A percentile compares a stretch with the other conserved stretches of the same genome.
Conservation (phyloP, 2,797 vertebrate species). For the Babyrousa celebensis region DNA sequence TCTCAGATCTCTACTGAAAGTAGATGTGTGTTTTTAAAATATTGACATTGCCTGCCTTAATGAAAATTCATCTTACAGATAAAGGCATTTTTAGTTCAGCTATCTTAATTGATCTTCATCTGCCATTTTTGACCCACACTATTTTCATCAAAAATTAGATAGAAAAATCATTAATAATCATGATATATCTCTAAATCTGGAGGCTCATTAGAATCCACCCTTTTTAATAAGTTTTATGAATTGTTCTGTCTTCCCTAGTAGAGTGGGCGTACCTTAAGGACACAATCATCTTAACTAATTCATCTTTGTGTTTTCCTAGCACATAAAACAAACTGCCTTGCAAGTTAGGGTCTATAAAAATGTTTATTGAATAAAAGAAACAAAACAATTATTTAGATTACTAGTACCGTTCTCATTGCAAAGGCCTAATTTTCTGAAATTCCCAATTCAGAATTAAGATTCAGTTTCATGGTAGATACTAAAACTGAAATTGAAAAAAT, state of each 20-base stretch:
- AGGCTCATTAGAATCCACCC: background rate
- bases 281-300: background rate
- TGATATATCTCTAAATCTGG: background rate
- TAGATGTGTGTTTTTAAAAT: background rate
- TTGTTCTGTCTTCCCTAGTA: background rate
- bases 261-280: background rate
- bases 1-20: conserved; percentile 4
- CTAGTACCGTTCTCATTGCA: background rate
- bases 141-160: background rate
- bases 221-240: conserved; percentile 23
- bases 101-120: background rate
- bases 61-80: background rate
- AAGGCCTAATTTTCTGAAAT: conserved; percentile 2
- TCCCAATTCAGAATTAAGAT: background rate
- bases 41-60: background rate
- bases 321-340: background rate
- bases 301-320: conserved; percentile 32
- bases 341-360: background rate
- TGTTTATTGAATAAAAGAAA: background rate
- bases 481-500: background rate
- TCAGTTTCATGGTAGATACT: conserved; percentile 12
- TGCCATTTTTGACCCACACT: background rate
- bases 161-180: conserved; percentile 48
- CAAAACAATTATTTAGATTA: background rate
- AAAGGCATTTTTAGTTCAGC: background rate